Evolutionary conservation across 2,888 invertebrate genomes (phyloP).

Genomic region (Euzetes globulus): DNA sequence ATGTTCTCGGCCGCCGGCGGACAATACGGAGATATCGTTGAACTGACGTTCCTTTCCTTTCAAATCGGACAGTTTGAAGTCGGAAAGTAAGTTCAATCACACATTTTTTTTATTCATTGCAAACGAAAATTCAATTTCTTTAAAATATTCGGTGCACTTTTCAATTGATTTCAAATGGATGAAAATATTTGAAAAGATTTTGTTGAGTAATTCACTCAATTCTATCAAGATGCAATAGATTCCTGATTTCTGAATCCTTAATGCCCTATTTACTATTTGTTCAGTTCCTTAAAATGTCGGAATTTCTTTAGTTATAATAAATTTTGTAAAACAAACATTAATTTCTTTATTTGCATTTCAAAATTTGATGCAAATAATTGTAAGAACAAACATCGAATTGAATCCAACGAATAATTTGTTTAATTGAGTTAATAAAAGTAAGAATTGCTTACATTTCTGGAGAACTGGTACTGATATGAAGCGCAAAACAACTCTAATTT

Average conservation of each 20-base stretch:
- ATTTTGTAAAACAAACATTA: not conserved
- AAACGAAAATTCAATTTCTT: not conserved
- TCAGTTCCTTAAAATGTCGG: too few relatives aligned
- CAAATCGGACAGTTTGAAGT: constrained; percentile 63
- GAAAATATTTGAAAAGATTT: too few relatives aligned
- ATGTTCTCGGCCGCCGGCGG: constrained; percentile 74
- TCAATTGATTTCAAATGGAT: too few relatives aligned
- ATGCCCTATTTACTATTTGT: too few relatives aligned
- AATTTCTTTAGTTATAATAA: too few relatives aligned
- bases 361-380: not conserved
- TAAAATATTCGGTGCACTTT: too few relatives aligned
- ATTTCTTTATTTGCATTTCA: not conserved
- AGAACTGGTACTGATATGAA: not conserved
- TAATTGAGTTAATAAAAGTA: constrained; percentile 4
- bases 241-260: too few relatives aligned
- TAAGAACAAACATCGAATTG: not conserved
- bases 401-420: constrained; percentile 6
- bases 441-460: constrained; percentile 1
- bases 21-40: constrained; percentile 70
- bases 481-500: constrained; percentile 22
- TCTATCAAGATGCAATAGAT: too few relatives aligned
- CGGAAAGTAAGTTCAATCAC: constrained; percentile 36
- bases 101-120: not conserved
- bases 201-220: too few relatives aligned
- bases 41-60: constrained; percentile 75